Conservation (phyloP, 2,888 invertebrate genomes). For the Leptodirus hochenwartii region DNA sequence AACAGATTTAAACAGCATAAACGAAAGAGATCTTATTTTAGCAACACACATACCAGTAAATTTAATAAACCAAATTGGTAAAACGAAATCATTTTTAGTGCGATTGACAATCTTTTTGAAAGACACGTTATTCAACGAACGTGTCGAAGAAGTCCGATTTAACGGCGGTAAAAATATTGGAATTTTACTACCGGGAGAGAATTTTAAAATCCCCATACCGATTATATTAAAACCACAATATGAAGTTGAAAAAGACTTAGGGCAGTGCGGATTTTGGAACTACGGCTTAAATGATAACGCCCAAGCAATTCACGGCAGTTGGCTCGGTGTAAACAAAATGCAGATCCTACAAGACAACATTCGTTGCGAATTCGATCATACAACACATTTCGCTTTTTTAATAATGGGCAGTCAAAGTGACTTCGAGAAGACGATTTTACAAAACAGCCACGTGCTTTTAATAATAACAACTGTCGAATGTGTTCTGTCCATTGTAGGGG, state of each 20-base stretch:
- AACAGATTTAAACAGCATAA: neutral
- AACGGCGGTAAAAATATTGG: constrained; percentile 33
- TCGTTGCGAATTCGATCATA: constrained; percentile 34
- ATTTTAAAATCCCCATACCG: constrained; percentile 32
- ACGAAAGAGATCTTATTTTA: constrained; percentile 7
- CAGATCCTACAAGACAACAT: constrained; percentile 9
- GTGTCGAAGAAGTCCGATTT: constrained; percentile 4
- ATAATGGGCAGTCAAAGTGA: constrained; percentile 24
- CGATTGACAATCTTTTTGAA: constrained; percentile 14
- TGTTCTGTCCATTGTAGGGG: constrained; percentile 31
- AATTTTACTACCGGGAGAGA: constrained; percentile 33
- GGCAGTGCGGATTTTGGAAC: constrained; percentile 32
- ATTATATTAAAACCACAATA: constrained; percentile 29
- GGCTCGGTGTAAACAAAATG: constrained; percentile 33
- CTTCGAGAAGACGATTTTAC: constrained; percentile 15
- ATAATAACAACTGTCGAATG: constrained; percentile 34
- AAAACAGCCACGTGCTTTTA: constrained; percentile 19
- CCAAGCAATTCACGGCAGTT: constrained; percentile 22
- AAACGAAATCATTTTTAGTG: constrained; percentile 11
- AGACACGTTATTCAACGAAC: constrained; percentile 13
- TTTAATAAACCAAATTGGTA: constrained; percentile 12
- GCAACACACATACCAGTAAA: constrained; percentile 12
- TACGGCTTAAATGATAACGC: constrained; percentile 19
- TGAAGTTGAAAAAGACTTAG: constrained; percentile 19
- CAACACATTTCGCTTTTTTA: constrained; percentile 40